Base-by-base conservation (phyloP, 2,888 invertebrate species). In the Cordilura impudica region DNA sequence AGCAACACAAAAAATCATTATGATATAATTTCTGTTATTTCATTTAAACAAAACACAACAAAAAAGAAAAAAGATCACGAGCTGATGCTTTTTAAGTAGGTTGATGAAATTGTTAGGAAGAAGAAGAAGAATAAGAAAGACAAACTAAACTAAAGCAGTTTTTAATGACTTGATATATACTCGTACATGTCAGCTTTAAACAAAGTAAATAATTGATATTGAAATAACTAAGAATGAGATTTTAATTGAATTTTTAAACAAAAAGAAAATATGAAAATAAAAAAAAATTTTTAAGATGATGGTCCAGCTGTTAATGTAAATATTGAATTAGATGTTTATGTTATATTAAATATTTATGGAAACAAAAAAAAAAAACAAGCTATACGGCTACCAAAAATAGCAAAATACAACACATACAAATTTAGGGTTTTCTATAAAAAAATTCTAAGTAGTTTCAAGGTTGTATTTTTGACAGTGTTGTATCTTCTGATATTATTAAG, bases 201-300 rank as follows among this genome's bases (percentile, higher is more conserved):
- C 18, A 54, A 63, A 26, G 10, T 14, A 39, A 19, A 4, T 7
- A n/a, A n/a, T 18, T 7, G 16, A 47, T 58, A 16, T 39, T 39
- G 47, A 47, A 14, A 58, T 35, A 35, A 35, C 4, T 12, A 6
- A n/a, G 16, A 60, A 19, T 51, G 39, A 39, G 39, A 39, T 53
- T 53, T 43, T 21, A 61, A 60, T 69, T 58, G 23, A 58, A 60
- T 26, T 56, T 35, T 53, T 39, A n/a, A n/a, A n/a, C n/a, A n/a
- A n/a, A n/a, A n/a, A n/a, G n/a, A n/a, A n/a, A n/a, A n/a, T n/a
- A n/a, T n/a, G n/a, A n/a, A n/a, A n/a, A n/a, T n/a, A n/a, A n/a
- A n/a, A n/a, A n/a, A n/a, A n/a, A n/a, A n/a, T n/a, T n/a, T n/a
- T n/a, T n/a, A n/a, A n/a, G n/a, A n/a, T n/a, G n/a, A n/a, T n/a